Evolutionary conservation across 2,797 vertebrate genomes (phyloP).

Genomic region (Macropus fuliginosus): DNA sequence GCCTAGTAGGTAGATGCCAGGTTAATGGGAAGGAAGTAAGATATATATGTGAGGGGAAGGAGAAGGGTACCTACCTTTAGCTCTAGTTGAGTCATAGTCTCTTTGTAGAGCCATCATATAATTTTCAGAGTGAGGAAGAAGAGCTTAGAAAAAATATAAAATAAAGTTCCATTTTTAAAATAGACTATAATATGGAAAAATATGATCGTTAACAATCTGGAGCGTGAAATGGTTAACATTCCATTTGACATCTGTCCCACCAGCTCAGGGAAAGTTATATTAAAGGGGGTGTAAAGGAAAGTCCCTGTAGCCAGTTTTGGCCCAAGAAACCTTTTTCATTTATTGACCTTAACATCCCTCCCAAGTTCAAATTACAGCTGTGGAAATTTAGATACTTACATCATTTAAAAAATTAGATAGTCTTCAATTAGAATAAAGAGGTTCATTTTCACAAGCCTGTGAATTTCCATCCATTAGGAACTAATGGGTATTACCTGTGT

Average conservation of each 20-base stretch:
- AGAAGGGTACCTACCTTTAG: not conserved
- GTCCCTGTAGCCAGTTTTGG: not conserved
- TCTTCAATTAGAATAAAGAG: not conserved
- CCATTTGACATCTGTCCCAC: not conserved
- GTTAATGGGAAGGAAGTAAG: not conserved
- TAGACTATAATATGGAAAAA: not conserved
- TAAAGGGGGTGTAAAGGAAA: not conserved
- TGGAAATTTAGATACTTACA: not conserved
- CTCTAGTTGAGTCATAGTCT: not conserved
- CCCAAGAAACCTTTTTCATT: not conserved
- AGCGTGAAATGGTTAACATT: not conserved
- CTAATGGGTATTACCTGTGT: not conserved
- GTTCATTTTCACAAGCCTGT: not conserved
- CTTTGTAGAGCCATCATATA: not conserved
- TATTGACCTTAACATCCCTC: not conserved
- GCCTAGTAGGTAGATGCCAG: not conserved
- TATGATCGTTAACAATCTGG: not conserved
- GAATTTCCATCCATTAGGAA: not conserved
- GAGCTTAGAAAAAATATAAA: conserved; percentile 28
- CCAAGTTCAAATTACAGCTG: not conserved
- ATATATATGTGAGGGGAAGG: not conserved
- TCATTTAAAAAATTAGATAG: conserved; percentile 6
- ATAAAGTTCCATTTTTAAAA: not conserved
- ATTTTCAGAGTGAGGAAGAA: conserved; percentile 38
- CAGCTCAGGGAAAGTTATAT: not conserved